Evolutionary conservation across 2,888 invertebrate species (phyloP).

Genomic region (Craniophora ligustri): DNA sequence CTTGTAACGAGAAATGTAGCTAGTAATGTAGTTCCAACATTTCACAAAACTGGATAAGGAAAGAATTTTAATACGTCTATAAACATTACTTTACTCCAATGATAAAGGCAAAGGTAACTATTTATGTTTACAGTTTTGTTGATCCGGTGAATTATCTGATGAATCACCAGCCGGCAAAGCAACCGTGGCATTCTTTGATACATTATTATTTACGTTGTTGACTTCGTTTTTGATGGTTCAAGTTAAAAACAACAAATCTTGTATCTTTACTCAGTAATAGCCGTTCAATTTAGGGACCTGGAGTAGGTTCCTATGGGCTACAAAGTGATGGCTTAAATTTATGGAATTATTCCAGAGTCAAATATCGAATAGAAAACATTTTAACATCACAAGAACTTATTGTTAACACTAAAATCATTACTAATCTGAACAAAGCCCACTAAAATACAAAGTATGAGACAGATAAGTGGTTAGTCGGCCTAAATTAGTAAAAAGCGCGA

Average conservation of each 20-base stretch:
- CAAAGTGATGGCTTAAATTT: too few species aligned
- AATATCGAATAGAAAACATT: too few species aligned
- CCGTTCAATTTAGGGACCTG: too few species aligned
- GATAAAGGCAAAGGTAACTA: neutral
- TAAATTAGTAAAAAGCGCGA: constrained; percentile 43
- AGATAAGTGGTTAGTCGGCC: constrained; percentile 16
- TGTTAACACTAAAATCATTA: too few species aligned
- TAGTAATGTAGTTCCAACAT: neutral
- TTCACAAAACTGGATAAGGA: neutral
- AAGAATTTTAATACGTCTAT: constrained; percentile 13
- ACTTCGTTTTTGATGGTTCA: neutral
- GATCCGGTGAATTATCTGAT: neutral
- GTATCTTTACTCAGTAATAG: neutral
- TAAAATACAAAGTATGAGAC: constrained; percentile 2
- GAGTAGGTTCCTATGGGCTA: too few species aligned
- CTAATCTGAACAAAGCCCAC: neutral
- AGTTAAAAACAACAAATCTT: neutral
- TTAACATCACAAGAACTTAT: too few species aligned
- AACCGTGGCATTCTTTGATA: neutral
- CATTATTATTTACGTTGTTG: too few species aligned
- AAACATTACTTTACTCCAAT: neutral
- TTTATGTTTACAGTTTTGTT: constrained; percentile 1
- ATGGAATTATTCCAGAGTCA: too few species aligned
- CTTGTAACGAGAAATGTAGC: neutral
- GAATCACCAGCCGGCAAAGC: constrained; percentile 3